Percentiles rank a stretch among this genome's conserved stretches.
phyloP scores from a whole-genome alignment of 2,113 vertebrate species.

The Proteles cristata region DNA sequence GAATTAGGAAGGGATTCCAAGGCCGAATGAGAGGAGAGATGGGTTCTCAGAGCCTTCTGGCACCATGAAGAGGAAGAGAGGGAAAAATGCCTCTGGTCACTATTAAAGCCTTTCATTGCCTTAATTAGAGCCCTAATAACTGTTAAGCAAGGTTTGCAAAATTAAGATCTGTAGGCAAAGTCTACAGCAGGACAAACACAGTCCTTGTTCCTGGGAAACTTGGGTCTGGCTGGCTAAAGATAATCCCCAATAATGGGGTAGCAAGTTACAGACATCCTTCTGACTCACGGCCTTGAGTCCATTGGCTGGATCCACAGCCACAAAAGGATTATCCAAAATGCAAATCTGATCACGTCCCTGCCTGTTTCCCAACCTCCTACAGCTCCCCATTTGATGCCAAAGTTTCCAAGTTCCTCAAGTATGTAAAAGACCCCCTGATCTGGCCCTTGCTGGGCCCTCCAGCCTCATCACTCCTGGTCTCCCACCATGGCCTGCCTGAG shows the following conservation, averaged over 20 bases:
- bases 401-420: background rate
- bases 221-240: background rate
- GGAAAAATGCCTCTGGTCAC: conserved; percentile 11
- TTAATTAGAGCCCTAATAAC: conserved; percentile 51
- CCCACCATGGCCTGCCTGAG: background rate
- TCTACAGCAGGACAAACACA: background rate
- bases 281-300: background rate
- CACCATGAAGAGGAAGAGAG: background rate
- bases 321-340: background rate
- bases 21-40: background rate
- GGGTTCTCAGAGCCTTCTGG: background rate
- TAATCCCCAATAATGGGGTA: background rate
- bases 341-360: background rate
- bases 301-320: background rate
- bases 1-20: background rate
- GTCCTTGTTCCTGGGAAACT: conserved; percentile 11
- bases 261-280: background rate
- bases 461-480: background rate
- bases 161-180: background rate
- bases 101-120: background rate
- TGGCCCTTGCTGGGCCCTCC: background rate
- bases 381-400: background rate
- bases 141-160: background rate
- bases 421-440: background rate
- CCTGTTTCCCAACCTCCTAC: background rate